Evolutionary conservation across 2,888 invertebrate species (phyloP).

Genomic region (Cryptocephalus primarius): DNA sequence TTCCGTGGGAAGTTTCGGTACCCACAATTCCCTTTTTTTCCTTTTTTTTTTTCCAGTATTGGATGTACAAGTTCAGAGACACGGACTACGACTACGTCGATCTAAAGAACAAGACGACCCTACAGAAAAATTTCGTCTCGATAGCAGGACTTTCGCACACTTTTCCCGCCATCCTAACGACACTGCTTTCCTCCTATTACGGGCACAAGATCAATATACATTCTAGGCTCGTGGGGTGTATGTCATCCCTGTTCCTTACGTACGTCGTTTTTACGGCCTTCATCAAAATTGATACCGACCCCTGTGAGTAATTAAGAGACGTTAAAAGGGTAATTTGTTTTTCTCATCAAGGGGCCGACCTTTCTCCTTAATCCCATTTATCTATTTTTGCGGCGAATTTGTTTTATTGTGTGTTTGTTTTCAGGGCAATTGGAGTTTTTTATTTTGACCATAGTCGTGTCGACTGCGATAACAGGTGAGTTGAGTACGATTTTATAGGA

Average conservation of each 20-base stretch:
- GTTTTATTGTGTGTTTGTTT: not conserved
- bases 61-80: slow-evolving; percentile 20
- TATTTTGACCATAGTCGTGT: slow-evolving; percentile 1
- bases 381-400: too few species aligned
- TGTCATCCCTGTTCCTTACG: slow-evolving; percentile 7
- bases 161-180: slow-evolving; percentile 6
- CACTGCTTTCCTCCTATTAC: slow-evolving; percentile 9
- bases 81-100: slow-evolving; percentile 1
- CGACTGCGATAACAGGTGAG: not conserved
- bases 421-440: slow-evolving; percentile 2
- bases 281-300: not conserved
- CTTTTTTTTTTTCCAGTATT: slow-evolving; percentile 18
- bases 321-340: too few species aligned
- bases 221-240: slow-evolving; percentile 2
- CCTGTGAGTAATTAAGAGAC: not conserved
- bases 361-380: too few species aligned
- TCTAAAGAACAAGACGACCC: slow-evolving; percentile 1
- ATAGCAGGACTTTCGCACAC: not conserved
- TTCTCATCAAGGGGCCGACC: too few species aligned
- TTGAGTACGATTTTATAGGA: not conserved
- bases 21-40: too few species aligned
- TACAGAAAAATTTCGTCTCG: slow-evolving; percentile 5
- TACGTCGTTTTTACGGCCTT: not conserved
- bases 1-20: too few species aligned
- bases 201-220: slow-evolving; percentile 3